Base-by-base conservation (phyloP, 2,113 vertebrate genomes). In the Gnathonemus echidnorhynchus region DNA sequence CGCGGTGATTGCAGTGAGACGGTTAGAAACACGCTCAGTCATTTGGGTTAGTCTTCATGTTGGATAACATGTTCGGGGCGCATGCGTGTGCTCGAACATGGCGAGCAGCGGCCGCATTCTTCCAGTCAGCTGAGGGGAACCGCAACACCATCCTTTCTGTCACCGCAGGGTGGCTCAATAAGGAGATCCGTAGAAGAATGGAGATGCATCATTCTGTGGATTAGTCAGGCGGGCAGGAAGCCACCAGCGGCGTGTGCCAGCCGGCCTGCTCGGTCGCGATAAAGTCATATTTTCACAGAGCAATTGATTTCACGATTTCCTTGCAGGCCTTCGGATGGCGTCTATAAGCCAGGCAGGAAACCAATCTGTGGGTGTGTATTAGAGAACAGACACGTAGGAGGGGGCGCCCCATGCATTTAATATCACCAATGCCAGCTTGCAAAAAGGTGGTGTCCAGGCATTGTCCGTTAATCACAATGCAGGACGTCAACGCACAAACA, bases 281-380 rank as follows among this genome's bases (percentile, higher is more conserved):
- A 91, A 89, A 90, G 42, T 90, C 35, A 45, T 77, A 87, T 86
- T 87, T 89, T 91, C 48, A 84, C 83, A 56, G 80, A 66, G 56
- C 87, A 90, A 90, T 90, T 86, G 88, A 89, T 89, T 91, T 91
- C 80, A 31, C 89, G 88, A 89, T 89, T 91, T 91, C 45, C 48
- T 89, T 86, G 53, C 80, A 88, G 53, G 88, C 58, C 21, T 52
- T 15, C 49, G 77, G 48, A 86, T 31, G 35, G 49, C 77, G 50
- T 90, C 83, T 49, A 90, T 90, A 85, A 58, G 87, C 48, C 48
- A 7, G 88, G 87, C 21, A 88, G 53, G 88, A 89, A 89, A 89
- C 87, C 86, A 90, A 89, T 90, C 53, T 88, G 77, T 24, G 17
- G 50, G 45, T 88, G 49, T 90, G 58, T 85, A 85, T 48, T 80